Evolutionary conservation across 2,797 vertebrate genomes (phyloP).

Genomic region (Rousettus madagascariensis): DNA sequence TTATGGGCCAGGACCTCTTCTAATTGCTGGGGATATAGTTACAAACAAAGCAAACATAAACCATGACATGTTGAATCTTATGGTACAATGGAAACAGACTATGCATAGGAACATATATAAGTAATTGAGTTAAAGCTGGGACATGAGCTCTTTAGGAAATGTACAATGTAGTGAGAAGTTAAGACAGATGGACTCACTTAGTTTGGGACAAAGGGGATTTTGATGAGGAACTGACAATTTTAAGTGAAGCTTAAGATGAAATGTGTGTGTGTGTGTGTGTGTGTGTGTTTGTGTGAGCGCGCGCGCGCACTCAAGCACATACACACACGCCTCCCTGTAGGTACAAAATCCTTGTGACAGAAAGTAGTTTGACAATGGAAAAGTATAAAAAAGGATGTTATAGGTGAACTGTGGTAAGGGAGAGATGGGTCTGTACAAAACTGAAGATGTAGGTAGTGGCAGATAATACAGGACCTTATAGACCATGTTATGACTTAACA

Average conservation of each 20-base stretch:
- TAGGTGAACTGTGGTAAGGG: not conserved
- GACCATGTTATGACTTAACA: not conserved
- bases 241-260: not conserved
- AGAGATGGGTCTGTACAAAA: not conserved
- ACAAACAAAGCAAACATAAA: not conserved
- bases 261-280: not conserved
- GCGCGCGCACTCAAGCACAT: no score
- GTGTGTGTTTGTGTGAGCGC: not conserved
- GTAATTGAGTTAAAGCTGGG: not conserved
- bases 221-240: not conserved
- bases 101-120: not conserved
- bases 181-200: not conserved
- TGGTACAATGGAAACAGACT: not conserved
- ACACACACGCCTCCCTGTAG: not conserved
- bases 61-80: not conserved
- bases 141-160: not conserved
- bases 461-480: not conserved
- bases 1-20: not conserved
- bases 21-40: not conserved
- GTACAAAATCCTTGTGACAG: not conserved
- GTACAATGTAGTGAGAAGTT: not conserved
- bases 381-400: not conserved
- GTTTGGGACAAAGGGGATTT: not conserved
- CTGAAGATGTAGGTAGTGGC: not conserved
- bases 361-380: conserved; percentile 8